Conservation (phyloP, 2,113 vertebrate species). For the Cervus canadensis region DNA sequence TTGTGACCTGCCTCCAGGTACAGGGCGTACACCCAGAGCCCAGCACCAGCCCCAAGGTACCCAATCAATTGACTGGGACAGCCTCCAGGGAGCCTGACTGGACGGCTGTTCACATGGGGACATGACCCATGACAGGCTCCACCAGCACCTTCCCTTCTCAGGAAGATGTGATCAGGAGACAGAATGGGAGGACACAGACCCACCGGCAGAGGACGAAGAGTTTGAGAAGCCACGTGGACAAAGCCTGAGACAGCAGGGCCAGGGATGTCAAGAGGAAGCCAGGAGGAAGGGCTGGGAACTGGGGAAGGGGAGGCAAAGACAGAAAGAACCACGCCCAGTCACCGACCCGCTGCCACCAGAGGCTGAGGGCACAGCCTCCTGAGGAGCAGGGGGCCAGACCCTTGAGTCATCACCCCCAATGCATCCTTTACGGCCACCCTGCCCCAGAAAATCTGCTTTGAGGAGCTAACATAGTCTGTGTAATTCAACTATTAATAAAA, state of each 20-base stretch:
- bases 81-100: neutral
- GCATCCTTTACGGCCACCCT: neutral
- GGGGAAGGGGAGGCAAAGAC: neutral
- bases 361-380: neutral
- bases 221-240: neutral
- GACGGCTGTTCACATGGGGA: neutral
- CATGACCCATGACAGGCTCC: neutral
- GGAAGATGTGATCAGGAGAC: neutral
- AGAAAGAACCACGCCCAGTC: neutral
- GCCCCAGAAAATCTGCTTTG: neutral
- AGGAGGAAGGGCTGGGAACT: neutral
- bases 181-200: neutral
- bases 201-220: neutral
- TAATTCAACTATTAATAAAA: neutral
- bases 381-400: neutral
- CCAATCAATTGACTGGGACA: rapidly evolving
- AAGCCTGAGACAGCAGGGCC: neutral
- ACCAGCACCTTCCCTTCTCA: neutral
- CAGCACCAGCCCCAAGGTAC: neutral
- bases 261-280: neutral
- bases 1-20: neutral
- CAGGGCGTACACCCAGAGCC: neutral
- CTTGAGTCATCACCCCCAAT: neutral
- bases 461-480: neutral
- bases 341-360: neutral